These are phyloP conservation scores for Perizoma affinitatum DNA, from an alignment of 2,888 invertebrate genomes.

Conservation along the genomic window DNA sequence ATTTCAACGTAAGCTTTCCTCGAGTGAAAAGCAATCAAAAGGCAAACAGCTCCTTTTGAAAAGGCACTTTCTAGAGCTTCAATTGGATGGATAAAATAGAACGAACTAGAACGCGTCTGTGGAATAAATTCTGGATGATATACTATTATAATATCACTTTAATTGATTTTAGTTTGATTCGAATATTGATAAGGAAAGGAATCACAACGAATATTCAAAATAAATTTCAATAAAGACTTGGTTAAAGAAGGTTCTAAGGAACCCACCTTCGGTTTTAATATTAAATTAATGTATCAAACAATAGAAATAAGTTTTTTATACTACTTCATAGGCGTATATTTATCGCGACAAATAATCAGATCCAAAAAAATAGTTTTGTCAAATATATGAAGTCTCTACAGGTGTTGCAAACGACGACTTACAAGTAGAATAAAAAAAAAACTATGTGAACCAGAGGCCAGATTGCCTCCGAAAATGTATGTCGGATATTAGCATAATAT, in stretches of 20 bases:
- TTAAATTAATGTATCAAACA: too few species aligned
- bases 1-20: slow-evolving; percentile 43
- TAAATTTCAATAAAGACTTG: too few species aligned
- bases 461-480: slow-evolving; percentile 53
- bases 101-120: slow-evolving; percentile 25
- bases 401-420: neutral
- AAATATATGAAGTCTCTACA: neutral
- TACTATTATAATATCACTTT: slow-evolving; percentile 8
- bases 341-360: neutral
- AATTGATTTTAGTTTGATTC: slow-evolving; percentile 10
- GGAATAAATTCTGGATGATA: slow-evolving; percentile 27
- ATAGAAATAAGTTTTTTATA: too few species aligned
- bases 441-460: slow-evolving; percentile 48
- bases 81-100: slow-evolving; percentile 30
- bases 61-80: slow-evolving; percentile 43
- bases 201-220: slow-evolving; percentile 4
- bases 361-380: neutral
- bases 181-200: slow-evolving; percentile 7
- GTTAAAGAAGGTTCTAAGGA: too few species aligned
- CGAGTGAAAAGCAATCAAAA: slow-evolving; percentile 50
- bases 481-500: slow-evolving; percentile 64
- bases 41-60: slow-evolving; percentile 49
- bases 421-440: slow-evolving; percentile 31
- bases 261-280: too few species aligned
- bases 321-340: too few species aligned